phyloP scores from a whole-genome alignment of 2,797 vertebrate species.

The Okamejei kenojei region DNA sequence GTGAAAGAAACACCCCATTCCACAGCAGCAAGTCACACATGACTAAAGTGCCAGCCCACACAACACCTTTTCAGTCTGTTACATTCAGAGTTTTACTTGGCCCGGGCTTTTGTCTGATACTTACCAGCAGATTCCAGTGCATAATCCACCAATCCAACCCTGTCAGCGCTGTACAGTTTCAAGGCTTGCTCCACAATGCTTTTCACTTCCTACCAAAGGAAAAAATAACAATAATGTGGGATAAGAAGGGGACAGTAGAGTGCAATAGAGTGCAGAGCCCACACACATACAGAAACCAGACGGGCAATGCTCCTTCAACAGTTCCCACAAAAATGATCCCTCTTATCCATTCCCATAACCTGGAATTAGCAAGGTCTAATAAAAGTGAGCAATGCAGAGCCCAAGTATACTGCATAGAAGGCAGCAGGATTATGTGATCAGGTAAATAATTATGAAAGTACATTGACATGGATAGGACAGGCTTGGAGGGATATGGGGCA shows the following conservation, averaged over 20 bases:
- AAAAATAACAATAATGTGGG: too few relatives aligned
- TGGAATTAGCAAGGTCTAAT: neutral
- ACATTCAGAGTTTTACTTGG: neutral
- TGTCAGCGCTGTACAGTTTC: conserved; percentile 71
- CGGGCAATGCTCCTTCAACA: neutral
- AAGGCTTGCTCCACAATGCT: conserved; percentile 59
- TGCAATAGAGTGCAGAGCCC: neutral
- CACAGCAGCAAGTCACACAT: neutral
- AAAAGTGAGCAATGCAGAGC: neutral
- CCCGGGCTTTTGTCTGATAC: neutral
- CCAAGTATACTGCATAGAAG: neutral
- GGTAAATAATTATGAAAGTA: neutral
- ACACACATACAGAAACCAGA: neutral
- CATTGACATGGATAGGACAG: neutral
- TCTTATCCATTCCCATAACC: neutral
- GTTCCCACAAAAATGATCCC: neutral
- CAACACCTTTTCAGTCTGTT: neutral
- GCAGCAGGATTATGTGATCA: neutral
- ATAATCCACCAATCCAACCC: conserved; percentile 74
- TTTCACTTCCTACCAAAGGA: conserved; percentile 55
- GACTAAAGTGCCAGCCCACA: neutral
- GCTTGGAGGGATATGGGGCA: too few relatives aligned
- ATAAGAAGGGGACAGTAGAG: neutral
- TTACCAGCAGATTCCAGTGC: conserved; percentile 79
- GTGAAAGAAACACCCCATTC: neutral